Percentiles rank a stretch among this genome's conserved stretches.
These are phyloP conservation scores for Macrotus californicus DNA, from an alignment of 2,113 vertebrate genomes.

Conservation along the genomic window DNA sequence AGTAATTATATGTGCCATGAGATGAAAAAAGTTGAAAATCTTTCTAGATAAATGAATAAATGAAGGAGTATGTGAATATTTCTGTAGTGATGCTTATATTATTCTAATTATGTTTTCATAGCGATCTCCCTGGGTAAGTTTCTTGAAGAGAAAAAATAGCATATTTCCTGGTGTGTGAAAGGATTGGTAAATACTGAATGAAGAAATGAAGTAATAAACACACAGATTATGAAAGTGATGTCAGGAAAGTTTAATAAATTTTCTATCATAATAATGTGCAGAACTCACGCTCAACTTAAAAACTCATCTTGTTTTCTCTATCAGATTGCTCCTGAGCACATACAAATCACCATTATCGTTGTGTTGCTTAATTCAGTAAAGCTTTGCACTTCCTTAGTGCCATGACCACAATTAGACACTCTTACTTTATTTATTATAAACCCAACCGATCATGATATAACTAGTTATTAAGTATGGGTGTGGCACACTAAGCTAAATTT, in stretches of 20 bases:
- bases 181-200: not conserved
- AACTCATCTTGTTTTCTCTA: not conserved
- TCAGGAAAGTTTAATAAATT: not conserved
- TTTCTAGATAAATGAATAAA: not conserved
- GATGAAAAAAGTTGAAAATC: not conserved
- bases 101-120: not conserved
- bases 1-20: not conserved
- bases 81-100: not conserved
- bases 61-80: not conserved
- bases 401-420: not conserved
- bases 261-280: not conserved
- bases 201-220: not conserved
- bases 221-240: not conserved
- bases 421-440: not conserved
- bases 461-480: not conserved
- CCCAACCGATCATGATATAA: not conserved
- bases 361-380: not conserved
- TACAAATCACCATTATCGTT: not conserved
- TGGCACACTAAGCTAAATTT: not conserved
- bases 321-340: not conserved
- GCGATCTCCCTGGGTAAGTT: not conserved
- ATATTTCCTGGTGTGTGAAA: not conserved
- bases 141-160: not conserved
- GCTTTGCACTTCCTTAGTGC: not conserved
- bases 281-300: not conserved